Conservation (phyloP, 1,140 invertebrate species). For the Euborellia annulipes region DNA sequence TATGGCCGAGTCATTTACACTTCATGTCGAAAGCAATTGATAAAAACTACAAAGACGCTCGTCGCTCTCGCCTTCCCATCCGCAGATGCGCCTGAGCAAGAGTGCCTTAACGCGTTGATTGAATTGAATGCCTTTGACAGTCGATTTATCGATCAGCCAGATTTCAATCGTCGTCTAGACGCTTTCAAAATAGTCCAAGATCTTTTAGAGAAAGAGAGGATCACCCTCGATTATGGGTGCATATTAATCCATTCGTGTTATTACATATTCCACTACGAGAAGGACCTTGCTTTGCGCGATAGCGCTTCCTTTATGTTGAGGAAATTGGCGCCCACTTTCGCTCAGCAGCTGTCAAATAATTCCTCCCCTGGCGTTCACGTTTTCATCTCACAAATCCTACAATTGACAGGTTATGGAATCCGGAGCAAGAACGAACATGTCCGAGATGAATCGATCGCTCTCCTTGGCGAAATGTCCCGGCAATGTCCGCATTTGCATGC, state of each 20-base stretch:
- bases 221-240: constrained; percentile 48
- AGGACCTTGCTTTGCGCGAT: constrained; percentile 69
- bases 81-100: neutral
- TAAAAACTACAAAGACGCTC: constrained; percentile 37
- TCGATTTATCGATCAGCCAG: constrained; percentile 79
- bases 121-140: constrained; percentile 76
- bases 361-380: constrained; percentile 24
- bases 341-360: too few species aligned
- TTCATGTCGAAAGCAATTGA: constrained; percentile 37
- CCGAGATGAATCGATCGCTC: constrained; percentile 54
- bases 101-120: constrained; percentile 33
- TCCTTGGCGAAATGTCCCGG: constrained; percentile 56
- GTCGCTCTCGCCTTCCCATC: constrained; percentile 19
- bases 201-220: constrained; percentile 33
- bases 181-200: constrained; percentile 48
- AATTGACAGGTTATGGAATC: constrained; percentile 48
- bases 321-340: too few species aligned
- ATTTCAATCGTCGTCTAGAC: constrained; percentile 64
- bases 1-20: constrained; percentile 37
- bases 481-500: constrained; percentile 53
- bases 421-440: constrained; percentile 45
- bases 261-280: constrained; percentile 52
- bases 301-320: constrained; percentile 38
- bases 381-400: constrained; percentile 53
- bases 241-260: constrained; percentile 69